Base-by-base conservation (phyloP, 1,140 invertebrate genomes). In the Drosophila ficusphila region DNA sequence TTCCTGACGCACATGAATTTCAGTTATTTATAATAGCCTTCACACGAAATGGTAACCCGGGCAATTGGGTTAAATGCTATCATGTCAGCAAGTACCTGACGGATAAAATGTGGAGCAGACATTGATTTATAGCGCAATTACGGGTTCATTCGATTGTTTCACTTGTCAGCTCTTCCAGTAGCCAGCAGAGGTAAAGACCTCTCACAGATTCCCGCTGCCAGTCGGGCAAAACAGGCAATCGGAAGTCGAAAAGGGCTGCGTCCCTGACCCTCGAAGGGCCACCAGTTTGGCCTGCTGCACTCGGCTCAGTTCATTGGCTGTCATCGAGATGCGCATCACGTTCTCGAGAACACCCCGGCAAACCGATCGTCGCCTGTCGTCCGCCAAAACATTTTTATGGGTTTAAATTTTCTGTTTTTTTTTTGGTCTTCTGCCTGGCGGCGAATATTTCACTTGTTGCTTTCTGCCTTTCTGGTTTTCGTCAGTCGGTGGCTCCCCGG, bases 301-400 rank as follows among this genome's bases (percentile, higher is more conserved):
- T 73, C 25, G 16, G 47, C 31, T 73, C 25, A 12, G 47, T 62
- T 52, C 38, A 34, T 57, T 49, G 34, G 31, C 46, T 73, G 69
- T 73, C 69, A 73, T 73, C 68, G 47, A 62, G 69, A 73, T 73
- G 68, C 69, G 19, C 48, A 61, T 72, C 69, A 73, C 69, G 71
- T 74, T 34, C 56, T 39, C 27, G 47, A 65, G 44, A 76, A 71
- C 54, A 68, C 81, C 38, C 62, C 27, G 25, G 41, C 48, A 47
- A 25, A 54, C 48, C 57, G 53, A 54, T 49, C 79, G 77, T 62
- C 69, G 81, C 67, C 46, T 67, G 60, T 67, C 67, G 51, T 49
- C 76, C 58, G 81, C 86, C 79, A 79, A 81, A 85, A 81, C 73
- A 85, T 85, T 88, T 85, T 77, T 85, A 85, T 85, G 77, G 72